Conservation (phyloP, 2,113 vertebrate species). For the Podiceps cristatus region DNA sequence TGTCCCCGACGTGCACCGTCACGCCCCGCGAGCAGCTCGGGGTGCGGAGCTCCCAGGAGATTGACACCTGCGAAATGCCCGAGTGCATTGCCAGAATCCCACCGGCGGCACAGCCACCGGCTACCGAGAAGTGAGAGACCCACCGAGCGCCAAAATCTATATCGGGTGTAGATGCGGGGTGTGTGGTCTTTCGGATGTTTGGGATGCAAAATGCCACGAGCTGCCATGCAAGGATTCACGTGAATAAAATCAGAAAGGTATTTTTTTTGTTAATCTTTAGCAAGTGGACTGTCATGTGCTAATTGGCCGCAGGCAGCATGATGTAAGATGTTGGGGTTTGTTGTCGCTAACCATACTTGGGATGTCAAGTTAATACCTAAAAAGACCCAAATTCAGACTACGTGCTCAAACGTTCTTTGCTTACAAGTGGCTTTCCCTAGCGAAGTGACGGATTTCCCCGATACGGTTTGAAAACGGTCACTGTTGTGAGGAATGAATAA, state of each 20-base stretch:
- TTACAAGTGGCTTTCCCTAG: neutral
- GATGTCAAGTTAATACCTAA: neutral
- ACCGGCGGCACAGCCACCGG: neutral
- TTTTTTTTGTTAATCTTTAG: slow-evolving; percentile 9
- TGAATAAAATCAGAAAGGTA: neutral
- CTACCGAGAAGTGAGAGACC: neutral
- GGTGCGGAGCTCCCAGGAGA: neutral
- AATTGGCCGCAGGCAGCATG: neutral
- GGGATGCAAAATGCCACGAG: neutral
- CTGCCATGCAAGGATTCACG: neutral
- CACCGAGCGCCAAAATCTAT: neutral
- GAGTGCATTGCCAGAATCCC: neutral
- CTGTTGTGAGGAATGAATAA: neutral
- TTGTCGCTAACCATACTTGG: neutral
- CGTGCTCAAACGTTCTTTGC: neutral
- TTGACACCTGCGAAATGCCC: neutral
- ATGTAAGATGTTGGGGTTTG: neutral
- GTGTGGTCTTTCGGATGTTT: slow-evolving; percentile 6
- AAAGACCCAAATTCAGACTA: neutral
- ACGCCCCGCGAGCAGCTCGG: neutral
- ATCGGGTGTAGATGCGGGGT: neutral
- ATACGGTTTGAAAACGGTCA: neutral
- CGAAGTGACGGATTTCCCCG: neutral
- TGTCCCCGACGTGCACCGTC: neutral
- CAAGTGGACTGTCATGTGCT: neutral